These are phyloP conservation scores for Octopus bimaculoides DNA, from an alignment of 1,140 invertebrate species.

Conservation along the genomic window DNA sequence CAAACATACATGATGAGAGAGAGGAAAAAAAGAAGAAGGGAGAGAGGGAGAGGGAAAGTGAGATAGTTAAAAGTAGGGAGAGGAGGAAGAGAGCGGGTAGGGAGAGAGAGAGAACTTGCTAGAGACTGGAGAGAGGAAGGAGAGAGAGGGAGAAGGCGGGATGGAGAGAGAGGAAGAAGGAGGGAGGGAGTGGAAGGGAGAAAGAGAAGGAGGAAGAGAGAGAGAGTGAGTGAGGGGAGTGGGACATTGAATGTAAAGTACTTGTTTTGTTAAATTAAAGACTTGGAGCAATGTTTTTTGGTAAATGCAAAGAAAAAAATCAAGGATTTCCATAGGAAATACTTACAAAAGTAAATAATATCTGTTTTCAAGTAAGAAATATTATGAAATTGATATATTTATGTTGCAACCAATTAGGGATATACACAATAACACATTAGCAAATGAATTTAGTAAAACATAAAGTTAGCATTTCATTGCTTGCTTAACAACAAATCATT, in stretches of 20 bases:
- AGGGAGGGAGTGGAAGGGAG: conserved; percentile 1
- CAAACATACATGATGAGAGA: too few relatives aligned
- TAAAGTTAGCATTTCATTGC: too few relatives aligned
- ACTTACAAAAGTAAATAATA: neutral
- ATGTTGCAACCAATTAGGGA: too few relatives aligned
- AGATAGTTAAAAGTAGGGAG: neutral
- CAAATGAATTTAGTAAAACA: too few relatives aligned
- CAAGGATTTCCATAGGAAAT: neutral
- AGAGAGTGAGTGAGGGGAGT: neutral
- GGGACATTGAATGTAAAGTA: neutral
- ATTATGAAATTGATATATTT: too few relatives aligned
- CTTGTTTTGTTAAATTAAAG: neutral
- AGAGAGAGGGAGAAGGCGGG: neutral
- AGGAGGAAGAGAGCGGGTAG: neutral
- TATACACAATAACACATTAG: too few relatives aligned
- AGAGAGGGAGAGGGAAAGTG: conserved; percentile 3
- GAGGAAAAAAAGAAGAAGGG: neutral
- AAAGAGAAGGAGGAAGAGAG: neutral
- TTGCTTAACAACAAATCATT: too few relatives aligned
- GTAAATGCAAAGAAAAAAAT: neutral
- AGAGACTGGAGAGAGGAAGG: conserved; percentile 3
- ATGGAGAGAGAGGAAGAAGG: neutral
- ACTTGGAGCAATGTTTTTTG: neutral
- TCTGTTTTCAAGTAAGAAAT: too few relatives aligned
- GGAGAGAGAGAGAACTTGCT: neutral